phyloP scores from a whole-genome alignment of 2,888 invertebrate genomes.

The Eubasilissa splendida region DNA sequence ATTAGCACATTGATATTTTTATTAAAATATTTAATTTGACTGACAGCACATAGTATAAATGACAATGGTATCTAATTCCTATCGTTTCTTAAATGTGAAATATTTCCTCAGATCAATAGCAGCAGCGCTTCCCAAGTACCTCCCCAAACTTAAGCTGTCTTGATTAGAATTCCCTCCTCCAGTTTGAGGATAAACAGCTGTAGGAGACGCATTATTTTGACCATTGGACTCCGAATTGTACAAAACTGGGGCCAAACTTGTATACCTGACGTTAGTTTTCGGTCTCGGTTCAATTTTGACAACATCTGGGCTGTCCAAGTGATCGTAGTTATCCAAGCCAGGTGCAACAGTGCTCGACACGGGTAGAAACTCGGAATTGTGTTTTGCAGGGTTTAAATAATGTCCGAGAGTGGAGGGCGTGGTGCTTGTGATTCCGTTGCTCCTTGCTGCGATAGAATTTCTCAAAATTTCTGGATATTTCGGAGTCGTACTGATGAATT shows the following conservation, averaged over 20 bases:
- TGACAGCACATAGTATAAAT: neutral
- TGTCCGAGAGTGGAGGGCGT: slow-evolving; percentile 6
- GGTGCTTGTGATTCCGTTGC: neutral
- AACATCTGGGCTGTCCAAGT: slow-evolving; percentile 51
- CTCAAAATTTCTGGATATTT: slow-evolving; percentile 43
- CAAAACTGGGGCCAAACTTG: slow-evolving; percentile 50
- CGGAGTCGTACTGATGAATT: slow-evolving; percentile 54
- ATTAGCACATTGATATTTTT: too few species aligned
- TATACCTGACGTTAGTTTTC: slow-evolving; percentile 42
- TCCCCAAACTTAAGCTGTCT: neutral
- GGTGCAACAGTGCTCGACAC: slow-evolving; percentile 51
- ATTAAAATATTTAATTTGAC: neutral
- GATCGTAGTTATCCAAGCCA: slow-evolving; percentile 48
- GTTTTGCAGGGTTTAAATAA: slow-evolving; percentile 2
- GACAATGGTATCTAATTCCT: neutral
- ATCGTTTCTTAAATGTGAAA: slow-evolving; percentile 50
- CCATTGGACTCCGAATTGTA: slow-evolving; percentile 25
- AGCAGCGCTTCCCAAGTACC: slow-evolving; percentile 24
- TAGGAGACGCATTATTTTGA: slow-evolving; percentile 21
- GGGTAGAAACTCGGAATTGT: slow-evolving; percentile 19
- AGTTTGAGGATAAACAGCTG: slow-evolving; percentile 1
- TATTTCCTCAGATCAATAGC: slow-evolving; percentile 50
- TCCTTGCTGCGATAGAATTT: slow-evolving; percentile 36
- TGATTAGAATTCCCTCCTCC: neutral
- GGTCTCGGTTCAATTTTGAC: slow-evolving; percentile 39